Conservation (phyloP, 2,797 vertebrate species). For the Lepus oiostolus region DNA sequence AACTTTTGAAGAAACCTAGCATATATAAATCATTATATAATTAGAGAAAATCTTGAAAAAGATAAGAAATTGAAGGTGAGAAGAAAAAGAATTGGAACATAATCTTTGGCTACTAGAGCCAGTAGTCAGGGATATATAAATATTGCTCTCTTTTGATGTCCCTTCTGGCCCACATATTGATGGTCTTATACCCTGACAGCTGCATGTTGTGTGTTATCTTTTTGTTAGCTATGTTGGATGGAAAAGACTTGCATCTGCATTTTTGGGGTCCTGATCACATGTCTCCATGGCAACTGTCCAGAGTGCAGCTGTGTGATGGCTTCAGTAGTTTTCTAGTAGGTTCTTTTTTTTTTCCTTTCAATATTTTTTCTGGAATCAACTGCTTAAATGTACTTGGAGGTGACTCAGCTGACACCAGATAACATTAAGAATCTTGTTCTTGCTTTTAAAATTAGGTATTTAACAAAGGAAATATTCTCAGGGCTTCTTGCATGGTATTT, state of each 20-base stretch:
- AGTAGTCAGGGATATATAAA: too few relatives aligned
- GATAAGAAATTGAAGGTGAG: not conserved
- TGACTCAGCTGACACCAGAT: constrained; percentile 20
- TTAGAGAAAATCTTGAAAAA: not conserved
- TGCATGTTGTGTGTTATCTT: not conserved
- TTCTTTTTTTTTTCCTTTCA: constrained; percentile 37
- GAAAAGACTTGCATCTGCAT: constrained; percentile 60
- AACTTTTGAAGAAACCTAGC: too few relatives aligned
- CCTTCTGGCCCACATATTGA: not conserved
- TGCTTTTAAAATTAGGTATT: constrained; percentile 25
- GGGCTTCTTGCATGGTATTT: not conserved
- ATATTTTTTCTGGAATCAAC: constrained; percentile 58
- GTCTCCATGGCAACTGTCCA: constrained; percentile 69
- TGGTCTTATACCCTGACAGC: not conserved
- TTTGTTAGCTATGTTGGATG: constrained; percentile 41
- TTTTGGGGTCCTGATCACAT: constrained; percentile 41
- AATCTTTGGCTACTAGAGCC: not conserved
- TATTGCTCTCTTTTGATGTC: not conserved
- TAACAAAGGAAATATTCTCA: constrained; percentile 1
- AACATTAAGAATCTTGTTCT: not conserved
- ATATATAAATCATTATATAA: too few relatives aligned
- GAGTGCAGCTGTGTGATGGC: constrained; percentile 31
- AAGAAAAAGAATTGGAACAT: not conserved
- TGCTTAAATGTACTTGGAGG: not conserved
- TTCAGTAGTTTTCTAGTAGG: constrained; percentile 30